Evolutionary conservation across 2,797 vertebrate genomes (phyloP).

Genomic region (Microctenopoma steveboyesi): DNA sequence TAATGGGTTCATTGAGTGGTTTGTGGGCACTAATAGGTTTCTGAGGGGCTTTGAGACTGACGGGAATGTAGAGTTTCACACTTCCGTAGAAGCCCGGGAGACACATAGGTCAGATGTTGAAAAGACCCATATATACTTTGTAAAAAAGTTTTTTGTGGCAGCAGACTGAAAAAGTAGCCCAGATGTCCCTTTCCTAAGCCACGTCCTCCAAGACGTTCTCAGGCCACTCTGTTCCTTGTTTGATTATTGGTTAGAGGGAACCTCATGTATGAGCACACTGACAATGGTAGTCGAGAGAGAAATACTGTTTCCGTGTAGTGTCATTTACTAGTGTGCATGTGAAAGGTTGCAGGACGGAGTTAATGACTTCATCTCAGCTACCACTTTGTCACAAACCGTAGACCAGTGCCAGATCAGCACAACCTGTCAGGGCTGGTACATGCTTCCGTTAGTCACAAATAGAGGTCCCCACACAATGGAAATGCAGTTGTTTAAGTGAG

Average conservation of each 20-base stretch:
- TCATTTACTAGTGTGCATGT: background rate
- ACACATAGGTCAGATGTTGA: slow-evolving; percentile 9
- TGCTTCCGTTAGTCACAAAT: slow-evolving; percentile 36
- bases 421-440: slow-evolving; percentile 20
- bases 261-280: too few species aligned
- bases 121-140: slow-evolving; percentile 5
- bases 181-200: background rate
- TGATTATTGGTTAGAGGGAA: too few species aligned
- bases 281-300: too few species aligned
- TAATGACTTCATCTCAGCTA: slow-evolving; percentile 18
- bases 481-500: slow-evolving; percentile 46
- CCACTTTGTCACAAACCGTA: slow-evolving; percentile 22
- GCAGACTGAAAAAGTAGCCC: background rate
- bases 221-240: background rate
- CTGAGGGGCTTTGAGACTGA: slow-evolving; percentile 46
- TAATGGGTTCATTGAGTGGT: slow-evolving; percentile 50
- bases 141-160: background rate
- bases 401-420: slow-evolving; percentile 40
- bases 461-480: slow-evolving; percentile 15
- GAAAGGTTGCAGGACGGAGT: slow-evolving; percentile 18
- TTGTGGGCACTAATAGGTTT: slow-evolving; percentile 35
- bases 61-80: slow-evolving; percentile 3
- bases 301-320: background rate
- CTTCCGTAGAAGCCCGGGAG: slow-evolving; percentile 4
- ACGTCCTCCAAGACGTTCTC: background rate